phyloP scores from a whole-genome alignment of 2,113 vertebrate genomes.

The Cettia cetti region DNA sequence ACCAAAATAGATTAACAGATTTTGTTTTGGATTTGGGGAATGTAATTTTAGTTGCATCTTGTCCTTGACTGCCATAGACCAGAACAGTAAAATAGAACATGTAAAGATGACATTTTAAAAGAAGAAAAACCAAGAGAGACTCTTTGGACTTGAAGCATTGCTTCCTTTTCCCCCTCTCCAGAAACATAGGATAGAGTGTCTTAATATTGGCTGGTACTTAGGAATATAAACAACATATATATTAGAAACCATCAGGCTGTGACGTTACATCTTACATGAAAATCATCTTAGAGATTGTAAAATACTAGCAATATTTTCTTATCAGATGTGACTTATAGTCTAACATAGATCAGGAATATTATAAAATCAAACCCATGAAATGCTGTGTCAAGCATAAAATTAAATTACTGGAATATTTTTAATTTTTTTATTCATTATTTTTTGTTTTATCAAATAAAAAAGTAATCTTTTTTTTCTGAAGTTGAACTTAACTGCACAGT shows the following conservation, averaged over 20 bases:
- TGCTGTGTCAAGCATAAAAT: conserved; percentile 34
- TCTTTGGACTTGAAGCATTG: not conserved
- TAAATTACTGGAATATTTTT: not conserved
- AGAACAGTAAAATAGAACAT: not conserved
- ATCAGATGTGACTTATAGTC: not conserved
- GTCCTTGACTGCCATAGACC: not conserved
- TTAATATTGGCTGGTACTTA: not conserved
- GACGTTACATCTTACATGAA: not conserved
- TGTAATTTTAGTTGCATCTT: not conserved
- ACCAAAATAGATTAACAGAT: not conserved
- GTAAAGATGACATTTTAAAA: not conserved
- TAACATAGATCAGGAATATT: not conserved
- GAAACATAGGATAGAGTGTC: not conserved
- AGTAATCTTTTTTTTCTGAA: not conserved
- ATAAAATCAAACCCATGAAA: conserved; percentile 39
- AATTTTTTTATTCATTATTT: not conserved
- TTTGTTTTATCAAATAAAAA: not conserved
- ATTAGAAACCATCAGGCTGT: not conserved
- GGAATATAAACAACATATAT: not conserved
- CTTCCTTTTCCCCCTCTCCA: not conserved
- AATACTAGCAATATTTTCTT: conserved; percentile 42
- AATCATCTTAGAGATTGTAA: not conserved
- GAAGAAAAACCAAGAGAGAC: not conserved
- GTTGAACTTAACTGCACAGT: not conserved
- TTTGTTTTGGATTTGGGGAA: not conserved